Base-by-base conservation (phyloP, 2,113 vertebrate species). In the Vimba vimba region DNA sequence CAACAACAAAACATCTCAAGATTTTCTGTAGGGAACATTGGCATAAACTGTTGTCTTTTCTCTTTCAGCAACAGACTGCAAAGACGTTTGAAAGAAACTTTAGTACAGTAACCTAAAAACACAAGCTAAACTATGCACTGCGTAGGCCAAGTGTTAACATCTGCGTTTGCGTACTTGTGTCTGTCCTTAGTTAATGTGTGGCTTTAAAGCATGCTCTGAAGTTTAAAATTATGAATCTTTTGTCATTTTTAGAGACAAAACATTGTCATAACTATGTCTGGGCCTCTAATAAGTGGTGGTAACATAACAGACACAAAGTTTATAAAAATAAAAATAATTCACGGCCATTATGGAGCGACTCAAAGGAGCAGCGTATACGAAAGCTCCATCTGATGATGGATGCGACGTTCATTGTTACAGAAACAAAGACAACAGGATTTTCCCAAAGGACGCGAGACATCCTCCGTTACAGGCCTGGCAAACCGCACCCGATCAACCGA, bases 401-500 rank as follows among this genome's bases (percentile, higher is more conserved):
- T 80, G 78, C 33, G 12, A 33, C 55, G 2, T 43, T 62, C 55
- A 64, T 75, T 86, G 39, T 86, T 86, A 75, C 33, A 74, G 55
- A 82, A 82, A 74, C 69, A 86, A 75, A 59, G 50, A 69, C 43
- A 73, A 52, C n/a, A 30, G 36, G 76, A 73, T 76, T 77, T 86
- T 7, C 84, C 82, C 62, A 62, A n/a, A 75, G 83, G 84, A 89
- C 82, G 81, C 84, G 12, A 91, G 78, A 91, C 89, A 85, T 79
- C 60, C 76, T 90, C 76, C 86, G 87, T 87, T 87, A 85, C 23
- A 76, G 84, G 88, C 87, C 78, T 82, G 85, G 86, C 86, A 77
- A 86, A 91, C 87, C 88, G 91, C 27, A 89, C 55, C 19, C 7
- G 55, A 21, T 57, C 13, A 88, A 93, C 89, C 71, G 64, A 92